Base-by-base conservation (phyloP, 2,797 vertebrate genomes). In the Heteromormyrus szaboi region DNA sequence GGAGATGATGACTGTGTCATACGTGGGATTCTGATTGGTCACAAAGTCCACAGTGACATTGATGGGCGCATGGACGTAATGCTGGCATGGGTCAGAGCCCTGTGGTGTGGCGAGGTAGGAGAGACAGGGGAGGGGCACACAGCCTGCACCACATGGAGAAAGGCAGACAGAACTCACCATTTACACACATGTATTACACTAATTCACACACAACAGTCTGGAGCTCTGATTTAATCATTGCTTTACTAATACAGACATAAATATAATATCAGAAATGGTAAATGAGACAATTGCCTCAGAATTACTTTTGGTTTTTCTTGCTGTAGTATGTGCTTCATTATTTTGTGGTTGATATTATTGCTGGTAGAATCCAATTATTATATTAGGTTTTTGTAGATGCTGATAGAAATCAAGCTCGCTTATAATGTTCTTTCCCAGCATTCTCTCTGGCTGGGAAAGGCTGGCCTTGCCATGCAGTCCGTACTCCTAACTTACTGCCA, bases 91-190 rank as follows among this genome's bases (percentile, higher is more conserved):
- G 1, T 89, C 25, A 1, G 94, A 93, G 84, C 93, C 92, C 56
- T 94, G 92, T 37, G 90, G 41, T 29, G 85, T 37, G 50, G 94
- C 94, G 0, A 96, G 88, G 85, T 96, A 93, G 85, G 92, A 90
- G 0, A 91, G 88, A 90, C 96, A 97, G 0, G 95, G 96, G 95
- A 94, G 93, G 0, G 96, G 96, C 48, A 96, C 88, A 90, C 96
- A 97, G 89, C 93, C 96, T 97, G 91, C 33, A 62, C 41, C 81
- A 84, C 8, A 50, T 11, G 22, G 72, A n/a, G 33, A 54, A 5
- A 91, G 7, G 54, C n/a, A 19, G 44, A 37, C 41, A 33, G 5
- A 51, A 54, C 22, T 86, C 22, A 33, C 8, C 29, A 53, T 53
- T 33, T 54, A 54, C 8, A 9, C 7, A 11, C n/a, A 84, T 50